These are phyloP conservation scores for Melieria omissa DNA, from an alignment of 2,888 invertebrate genomes.

Conservation along the genomic window DNA sequence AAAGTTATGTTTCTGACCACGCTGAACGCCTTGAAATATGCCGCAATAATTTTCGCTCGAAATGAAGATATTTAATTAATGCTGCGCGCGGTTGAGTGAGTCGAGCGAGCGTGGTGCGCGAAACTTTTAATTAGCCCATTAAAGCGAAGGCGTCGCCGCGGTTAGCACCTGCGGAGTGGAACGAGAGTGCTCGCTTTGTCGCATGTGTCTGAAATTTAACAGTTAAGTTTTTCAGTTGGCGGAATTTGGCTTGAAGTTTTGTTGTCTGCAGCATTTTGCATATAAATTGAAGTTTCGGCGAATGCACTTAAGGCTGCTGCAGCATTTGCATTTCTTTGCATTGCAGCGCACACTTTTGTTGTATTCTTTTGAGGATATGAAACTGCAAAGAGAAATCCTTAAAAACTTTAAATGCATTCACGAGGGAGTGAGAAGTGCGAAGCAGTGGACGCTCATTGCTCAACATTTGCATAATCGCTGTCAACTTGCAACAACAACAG, in stretches of 20 bases:
- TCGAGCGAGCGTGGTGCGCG: conserved; percentile 5
- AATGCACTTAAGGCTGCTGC: not conserved
- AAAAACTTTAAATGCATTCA: no score
- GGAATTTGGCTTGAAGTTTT: not conserved
- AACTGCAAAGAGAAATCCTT: no score
- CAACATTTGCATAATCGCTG: conserved; percentile 33
- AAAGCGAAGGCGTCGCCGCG: conserved; percentile 3
- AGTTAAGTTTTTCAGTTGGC: not conserved
- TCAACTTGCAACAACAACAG: conserved; percentile 16
- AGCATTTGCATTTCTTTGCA: not conserved
- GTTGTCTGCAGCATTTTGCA: conserved; percentile 7
- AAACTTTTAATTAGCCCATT: conserved; percentile 34
- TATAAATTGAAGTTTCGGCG: conserved; percentile 10
- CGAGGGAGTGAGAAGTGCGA: no score
- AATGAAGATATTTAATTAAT: conserved; percentile 23
- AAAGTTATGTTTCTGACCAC: no score
- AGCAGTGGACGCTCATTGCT: no score
- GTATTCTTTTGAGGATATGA: no score
- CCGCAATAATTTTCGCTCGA: conserved; percentile 25
- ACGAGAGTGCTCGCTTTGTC: no score
- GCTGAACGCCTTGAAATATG: conserved; percentile 21
- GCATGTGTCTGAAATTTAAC: no score
- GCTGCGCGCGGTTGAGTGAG: not conserved
- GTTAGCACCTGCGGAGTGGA: no score
- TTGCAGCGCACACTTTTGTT: no score